Evolutionary conservation across 2,888 invertebrate genomes (phyloP), one percentile per base, ranked within the genome.

Genomic region (Acronicta alni): DNA sequence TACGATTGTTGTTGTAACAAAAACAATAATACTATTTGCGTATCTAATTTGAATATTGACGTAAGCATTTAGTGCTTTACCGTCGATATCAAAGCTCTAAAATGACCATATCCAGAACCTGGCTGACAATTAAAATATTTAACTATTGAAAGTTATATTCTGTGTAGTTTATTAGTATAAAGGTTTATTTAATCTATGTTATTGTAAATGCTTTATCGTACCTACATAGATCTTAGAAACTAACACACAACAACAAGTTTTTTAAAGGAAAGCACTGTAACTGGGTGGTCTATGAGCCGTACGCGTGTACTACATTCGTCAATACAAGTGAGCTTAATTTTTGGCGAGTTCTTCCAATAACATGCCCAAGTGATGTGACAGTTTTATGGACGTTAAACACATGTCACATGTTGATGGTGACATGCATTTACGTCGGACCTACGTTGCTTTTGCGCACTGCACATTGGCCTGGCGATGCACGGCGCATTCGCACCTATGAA

Each of bases 391-490:
- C 72, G 69, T 75, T 72, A 70, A 80, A 78, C 63, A 63, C 66
- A 59, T 86, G 85, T 87, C 81, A 83, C 79, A 82, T 82, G 81
- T 77, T 79, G 68, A 77, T 65, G 75, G 63, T 79, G 75, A 79
- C 78, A 80, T 80, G 77, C 81, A 81, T 82, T 86, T 85, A 85
- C 83, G 83, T 88, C 78, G 68, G 72, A 69, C 71, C 62, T 80
- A 76, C 83, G 84, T 86, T 79, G 73, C 71, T 87, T 88, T 89
- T 89, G 90, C 89, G 87, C 90, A 91, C 89, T 88, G 89, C 89
- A 88, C 89, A 81, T 89, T 88, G 86, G 84, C 83, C 80, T 57
- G 57, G 53, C 56, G 66, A 69, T 76, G 82, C 76, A 75, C 73
- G 67, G 64, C 76, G 83, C 81, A 79, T 81, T 83, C 78, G 65